These are phyloP conservation scores for Phengaris alcon DNA, from an alignment of 2,888 invertebrate species.

Conservation along the genomic window DNA sequence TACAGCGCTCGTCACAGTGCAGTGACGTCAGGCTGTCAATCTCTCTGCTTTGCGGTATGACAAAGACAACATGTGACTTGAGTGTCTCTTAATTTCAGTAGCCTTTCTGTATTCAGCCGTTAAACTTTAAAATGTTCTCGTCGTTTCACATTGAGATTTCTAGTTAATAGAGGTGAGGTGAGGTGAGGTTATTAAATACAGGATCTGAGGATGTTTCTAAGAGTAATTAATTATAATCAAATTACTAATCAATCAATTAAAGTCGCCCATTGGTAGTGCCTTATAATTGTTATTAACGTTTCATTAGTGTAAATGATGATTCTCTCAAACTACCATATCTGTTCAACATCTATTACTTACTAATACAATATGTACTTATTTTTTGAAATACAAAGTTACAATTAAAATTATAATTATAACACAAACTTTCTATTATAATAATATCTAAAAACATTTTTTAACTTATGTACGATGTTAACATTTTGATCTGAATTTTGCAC, in stretches of 20 bases:
- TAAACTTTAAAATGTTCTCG: neutral
- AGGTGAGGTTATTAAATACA: neutral
- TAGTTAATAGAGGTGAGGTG: neutral
- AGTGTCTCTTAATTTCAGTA: too few relatives aligned
- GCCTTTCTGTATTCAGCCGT: too few relatives aligned
- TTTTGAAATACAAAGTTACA: too few relatives aligned
- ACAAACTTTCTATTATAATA: too few relatives aligned
- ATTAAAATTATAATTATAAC: too few relatives aligned
- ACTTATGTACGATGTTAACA: too few relatives aligned
- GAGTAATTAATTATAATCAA: neutral
- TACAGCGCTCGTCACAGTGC: too few relatives aligned
- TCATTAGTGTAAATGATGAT: neutral
- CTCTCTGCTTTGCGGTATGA: too few relatives aligned
- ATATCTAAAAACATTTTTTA: too few relatives aligned
- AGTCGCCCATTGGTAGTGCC: neutral
- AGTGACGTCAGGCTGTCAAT: too few relatives aligned
- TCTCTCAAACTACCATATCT: neutral
- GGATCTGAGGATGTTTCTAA: neutral
- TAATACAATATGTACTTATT: too few relatives aligned
- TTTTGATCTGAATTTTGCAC: neutral
- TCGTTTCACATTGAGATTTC: neutral
- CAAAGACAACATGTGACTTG: too few relatives aligned
- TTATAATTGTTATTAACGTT: neutral
- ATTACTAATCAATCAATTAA: neutral
- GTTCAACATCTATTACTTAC: neutral